phyloP scores from a whole-genome alignment of 2,113 vertebrate genomes.

The Corythaixoides concolor region DNA sequence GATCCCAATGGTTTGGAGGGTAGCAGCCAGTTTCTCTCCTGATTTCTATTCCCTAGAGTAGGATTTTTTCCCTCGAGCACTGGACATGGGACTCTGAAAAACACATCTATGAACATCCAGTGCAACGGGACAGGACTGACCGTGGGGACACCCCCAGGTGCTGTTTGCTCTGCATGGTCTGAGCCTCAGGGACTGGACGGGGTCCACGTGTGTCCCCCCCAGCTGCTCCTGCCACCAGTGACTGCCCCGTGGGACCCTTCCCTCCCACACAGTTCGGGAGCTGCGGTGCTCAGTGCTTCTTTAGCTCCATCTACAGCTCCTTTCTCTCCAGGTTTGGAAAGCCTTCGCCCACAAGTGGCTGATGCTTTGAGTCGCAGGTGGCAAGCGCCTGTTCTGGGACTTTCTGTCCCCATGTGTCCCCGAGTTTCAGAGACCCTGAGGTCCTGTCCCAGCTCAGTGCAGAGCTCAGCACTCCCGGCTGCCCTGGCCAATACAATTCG shows the following conservation, averaged over 20 bases:
- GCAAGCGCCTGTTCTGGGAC: not conserved
- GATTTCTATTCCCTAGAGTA: not conserved
- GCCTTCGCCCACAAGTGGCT: not conserved
- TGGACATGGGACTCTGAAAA: not conserved
- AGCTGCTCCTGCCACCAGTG: not conserved
- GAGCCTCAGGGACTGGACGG: not conserved
- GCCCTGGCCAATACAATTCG: not conserved
- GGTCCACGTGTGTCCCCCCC: too few species aligned
- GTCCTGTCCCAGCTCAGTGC: not conserved
- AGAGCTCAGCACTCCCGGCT: not conserved
- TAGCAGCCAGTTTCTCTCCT: not conserved
- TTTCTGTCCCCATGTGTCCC: not conserved
- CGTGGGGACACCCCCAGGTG: fast-evolving
- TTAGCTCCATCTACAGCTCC: conserved; percentile 66
- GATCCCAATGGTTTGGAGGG: not conserved
- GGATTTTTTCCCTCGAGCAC: not conserved
- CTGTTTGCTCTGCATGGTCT: fast-evolving
- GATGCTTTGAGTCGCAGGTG: not conserved
- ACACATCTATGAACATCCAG: fast-evolving
- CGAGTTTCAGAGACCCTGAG: not conserved
- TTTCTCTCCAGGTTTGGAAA: not conserved
- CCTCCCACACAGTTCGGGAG: not conserved
- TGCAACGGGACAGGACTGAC: fast-evolving
- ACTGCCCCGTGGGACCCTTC: not conserved
- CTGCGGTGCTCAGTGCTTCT: not conserved